Percentiles rank a stretch among this genome's conserved stretches.
phyloP scores from a whole-genome alignment of 1,140 invertebrate genomes.

The Bombus sibiricus region DNA sequence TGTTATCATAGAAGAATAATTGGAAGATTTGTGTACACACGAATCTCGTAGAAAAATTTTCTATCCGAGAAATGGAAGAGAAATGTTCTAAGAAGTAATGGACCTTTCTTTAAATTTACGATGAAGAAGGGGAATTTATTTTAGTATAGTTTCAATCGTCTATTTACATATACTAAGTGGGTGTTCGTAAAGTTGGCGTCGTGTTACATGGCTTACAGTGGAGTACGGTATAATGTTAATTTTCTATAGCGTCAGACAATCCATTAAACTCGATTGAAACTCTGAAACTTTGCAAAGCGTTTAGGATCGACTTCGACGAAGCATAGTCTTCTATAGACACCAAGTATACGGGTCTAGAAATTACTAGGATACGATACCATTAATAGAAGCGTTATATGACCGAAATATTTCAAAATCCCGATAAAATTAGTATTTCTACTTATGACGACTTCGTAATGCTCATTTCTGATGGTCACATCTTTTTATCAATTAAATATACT shows the following conservation, averaged over 20 bases:
- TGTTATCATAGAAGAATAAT: background rate
- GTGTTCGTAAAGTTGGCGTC: background rate
- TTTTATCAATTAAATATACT: too few relatives aligned
- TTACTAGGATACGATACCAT: too few relatives aligned
- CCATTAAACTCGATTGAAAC: background rate
- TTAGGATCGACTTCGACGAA: background rate
- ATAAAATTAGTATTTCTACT: too few relatives aligned
- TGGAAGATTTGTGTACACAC: background rate
- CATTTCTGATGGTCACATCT: too few relatives aligned
- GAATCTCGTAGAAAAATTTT: background rate
- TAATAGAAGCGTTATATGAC: too few relatives aligned
- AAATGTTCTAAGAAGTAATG: background rate
- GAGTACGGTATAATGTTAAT: background rate
- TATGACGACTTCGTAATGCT: too few relatives aligned
- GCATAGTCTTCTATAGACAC: background rate
- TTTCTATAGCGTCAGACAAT: constrained; percentile 2
- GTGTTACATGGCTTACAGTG: background rate
- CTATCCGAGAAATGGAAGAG: background rate
- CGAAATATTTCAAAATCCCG: too few relatives aligned
- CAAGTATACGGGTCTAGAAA: background rate
- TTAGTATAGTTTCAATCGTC: background rate
- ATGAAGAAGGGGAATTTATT: background rate
- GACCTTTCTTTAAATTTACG: background rate
- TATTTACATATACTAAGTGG: background rate
- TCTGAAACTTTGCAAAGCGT: background rate